Percentiles rank a stretch among this genome's conserved stretches.
Evolutionary conservation across 2,113 vertebrate species (phyloP).

Genomic region (Anolis sagrei): DNA sequence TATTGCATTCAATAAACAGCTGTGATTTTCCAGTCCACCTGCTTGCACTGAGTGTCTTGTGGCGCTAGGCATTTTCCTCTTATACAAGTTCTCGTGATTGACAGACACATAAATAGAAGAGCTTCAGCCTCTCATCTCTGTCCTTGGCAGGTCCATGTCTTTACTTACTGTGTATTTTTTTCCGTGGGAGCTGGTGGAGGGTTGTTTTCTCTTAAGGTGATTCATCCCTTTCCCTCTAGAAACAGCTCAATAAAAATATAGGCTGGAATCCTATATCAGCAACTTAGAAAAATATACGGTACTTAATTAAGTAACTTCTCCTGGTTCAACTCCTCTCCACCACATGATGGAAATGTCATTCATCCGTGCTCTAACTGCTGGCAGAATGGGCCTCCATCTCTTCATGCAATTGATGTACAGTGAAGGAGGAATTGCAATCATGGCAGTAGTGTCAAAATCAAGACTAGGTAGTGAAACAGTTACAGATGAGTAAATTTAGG

Average conservation of each 20-base stretch:
- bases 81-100: neutral
- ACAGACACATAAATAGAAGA: neutral
- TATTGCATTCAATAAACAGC: neutral
- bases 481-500: too few relatives aligned
- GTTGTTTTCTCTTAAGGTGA: neutral
- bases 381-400: too few relatives aligned
- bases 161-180: neutral
- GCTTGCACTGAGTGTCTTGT: neutral
- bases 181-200: neutral
- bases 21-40: neutral
- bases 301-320: too few relatives aligned
- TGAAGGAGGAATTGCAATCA: too few relatives aligned
- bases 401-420: too few relatives aligned
- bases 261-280: neutral
- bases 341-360: too few relatives aligned
- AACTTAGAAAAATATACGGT: too few relatives aligned
- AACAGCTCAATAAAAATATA: neutral
- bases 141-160: neutral
- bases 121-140: neutral
- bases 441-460: too few relatives aligned
- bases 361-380: too few relatives aligned
- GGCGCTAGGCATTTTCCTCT: neutral
- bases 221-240: neutral
- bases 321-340: too few relatives aligned
- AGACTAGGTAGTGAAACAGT: too few relatives aligned